A percentile compares a stretch with the other conserved stretches of the same genome.
phyloP scores from a whole-genome alignment of 2,888 invertebrate genomes.

The Andrena camellia region DNA sequence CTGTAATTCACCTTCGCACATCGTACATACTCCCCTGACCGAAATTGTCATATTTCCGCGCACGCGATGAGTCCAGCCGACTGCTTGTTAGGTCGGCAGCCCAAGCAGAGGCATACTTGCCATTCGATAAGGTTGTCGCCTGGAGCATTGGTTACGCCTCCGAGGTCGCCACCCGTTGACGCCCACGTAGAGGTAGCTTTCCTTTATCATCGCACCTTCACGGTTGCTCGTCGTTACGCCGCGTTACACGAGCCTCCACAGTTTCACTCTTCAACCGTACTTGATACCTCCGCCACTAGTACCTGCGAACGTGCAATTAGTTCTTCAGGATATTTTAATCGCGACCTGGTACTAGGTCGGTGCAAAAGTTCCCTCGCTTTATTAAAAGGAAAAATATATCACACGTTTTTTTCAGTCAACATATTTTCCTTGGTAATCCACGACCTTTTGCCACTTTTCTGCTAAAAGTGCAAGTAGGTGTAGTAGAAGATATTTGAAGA shows the following conservation, averaged over 20 bases:
- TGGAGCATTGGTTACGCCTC: conserved; percentile 67
- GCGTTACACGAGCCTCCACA: conserved; percentile 56
- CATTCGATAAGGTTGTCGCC: conserved; percentile 69
- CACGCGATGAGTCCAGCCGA: conserved; percentile 20
- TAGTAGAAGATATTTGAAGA: too few species aligned
- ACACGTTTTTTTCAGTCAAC: too few species aligned
- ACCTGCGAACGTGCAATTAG: conserved; percentile 44
- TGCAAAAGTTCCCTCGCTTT: too few species aligned
- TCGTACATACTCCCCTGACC: neutral
- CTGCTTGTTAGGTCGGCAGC: conserved; percentile 54
- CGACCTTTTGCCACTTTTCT: too few species aligned
- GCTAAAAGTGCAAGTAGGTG: too few species aligned
- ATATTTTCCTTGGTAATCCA: too few species aligned
- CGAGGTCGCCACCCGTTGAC: conserved; percentile 68
- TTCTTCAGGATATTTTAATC: conserved; percentile 45
- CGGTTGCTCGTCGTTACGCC: conserved; percentile 56
- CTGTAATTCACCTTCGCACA: neutral
- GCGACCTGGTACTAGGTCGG: neutral
- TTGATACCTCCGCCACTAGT: conserved; percentile 44
- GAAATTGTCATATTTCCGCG: conserved; percentile 14
- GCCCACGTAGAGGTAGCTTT: conserved; percentile 65
- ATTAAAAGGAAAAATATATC: too few species aligned
- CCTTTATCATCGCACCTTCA: conserved; percentile 66
- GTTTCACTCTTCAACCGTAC: conserved; percentile 50
- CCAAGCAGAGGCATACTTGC: conserved; percentile 64